phyloP scores from a whole-genome alignment of 2,113 vertebrate species.

The Anoura caudifer region DNA sequence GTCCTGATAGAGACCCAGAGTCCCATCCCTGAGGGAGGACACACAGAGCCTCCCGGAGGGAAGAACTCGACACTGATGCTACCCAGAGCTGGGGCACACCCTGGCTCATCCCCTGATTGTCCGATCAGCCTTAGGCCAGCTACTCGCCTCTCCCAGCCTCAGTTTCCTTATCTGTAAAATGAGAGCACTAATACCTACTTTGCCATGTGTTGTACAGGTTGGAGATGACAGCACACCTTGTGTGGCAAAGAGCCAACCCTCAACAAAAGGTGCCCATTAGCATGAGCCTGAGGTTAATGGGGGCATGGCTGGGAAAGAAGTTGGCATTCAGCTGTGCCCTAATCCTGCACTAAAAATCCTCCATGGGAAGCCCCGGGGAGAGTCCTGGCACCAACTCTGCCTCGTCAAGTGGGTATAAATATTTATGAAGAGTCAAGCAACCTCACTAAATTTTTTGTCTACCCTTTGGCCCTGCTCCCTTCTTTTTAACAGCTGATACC shows the following conservation, averaged over 20 bases:
- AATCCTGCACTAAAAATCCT: background rate
- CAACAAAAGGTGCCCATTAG: background rate
- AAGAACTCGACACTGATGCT: background rate
- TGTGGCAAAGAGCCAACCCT: background rate
- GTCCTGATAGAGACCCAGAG: background rate
- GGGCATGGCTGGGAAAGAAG: background rate
- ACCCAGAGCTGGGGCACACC: background rate
- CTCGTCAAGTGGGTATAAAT: background rate
- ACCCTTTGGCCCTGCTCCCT: background rate
- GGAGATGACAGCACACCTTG: background rate
- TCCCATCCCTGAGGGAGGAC: background rate
- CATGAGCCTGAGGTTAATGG: background rate
- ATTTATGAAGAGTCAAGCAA: slow-evolving; percentile 34
- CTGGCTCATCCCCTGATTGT: background rate
- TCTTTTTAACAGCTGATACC: background rate
- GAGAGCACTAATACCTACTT: background rate
- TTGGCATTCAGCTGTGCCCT: background rate
- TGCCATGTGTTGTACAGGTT: background rate
- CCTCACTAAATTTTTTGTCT: slow-evolving; percentile 7
- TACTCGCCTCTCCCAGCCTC: background rate
- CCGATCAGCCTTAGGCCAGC: background rate
- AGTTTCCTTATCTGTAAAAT: background rate
- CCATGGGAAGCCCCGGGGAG: background rate
- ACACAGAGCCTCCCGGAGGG: background rate
- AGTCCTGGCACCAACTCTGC: background rate